Conservation (phyloP, 1,140 invertebrate genomes). For the Drosophila repleta region DNA sequence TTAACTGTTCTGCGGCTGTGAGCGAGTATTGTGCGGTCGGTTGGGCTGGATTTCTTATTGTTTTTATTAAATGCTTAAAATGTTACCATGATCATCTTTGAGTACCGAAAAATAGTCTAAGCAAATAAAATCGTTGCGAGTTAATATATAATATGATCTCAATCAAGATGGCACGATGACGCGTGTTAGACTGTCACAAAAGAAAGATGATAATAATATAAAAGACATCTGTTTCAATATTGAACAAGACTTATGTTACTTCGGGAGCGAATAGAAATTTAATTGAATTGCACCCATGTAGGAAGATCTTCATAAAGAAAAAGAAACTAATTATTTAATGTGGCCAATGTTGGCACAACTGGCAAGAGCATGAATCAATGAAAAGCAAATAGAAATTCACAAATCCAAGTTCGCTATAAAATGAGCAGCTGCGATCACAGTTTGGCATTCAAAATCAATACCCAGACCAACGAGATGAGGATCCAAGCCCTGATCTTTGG, state of each 20-base stretch:
- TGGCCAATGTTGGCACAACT: neutral
- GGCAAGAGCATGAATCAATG: neutral
- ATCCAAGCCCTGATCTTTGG: slow-evolving; percentile 11
- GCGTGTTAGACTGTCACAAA: neutral
- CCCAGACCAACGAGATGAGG: neutral
- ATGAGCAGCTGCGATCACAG: neutral
- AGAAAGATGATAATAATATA: neutral
- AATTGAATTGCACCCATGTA: neutral
- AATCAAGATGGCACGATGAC: too few relatives aligned
- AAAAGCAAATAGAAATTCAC: neutral
- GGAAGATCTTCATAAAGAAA: neutral
- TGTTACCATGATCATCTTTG: too few relatives aligned
- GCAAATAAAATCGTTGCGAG: too few relatives aligned
- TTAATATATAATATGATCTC: too few relatives aligned
- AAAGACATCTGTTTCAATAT: neutral
- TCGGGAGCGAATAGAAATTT: neutral
- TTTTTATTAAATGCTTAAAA: too few relatives aligned
- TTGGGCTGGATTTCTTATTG: too few relatives aligned
- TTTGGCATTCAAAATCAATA: neutral
- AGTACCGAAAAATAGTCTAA: too few relatives aligned
- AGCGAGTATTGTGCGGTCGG: too few relatives aligned
- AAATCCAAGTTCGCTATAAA: slow-evolving; percentile 6
- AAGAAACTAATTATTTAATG: neutral
- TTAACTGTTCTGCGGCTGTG: too few relatives aligned
- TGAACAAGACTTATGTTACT: neutral